These are phyloP conservation scores for Caenorhabditis uteleia DNA, from an alignment of 2,888 invertebrate genomes.

Conservation along the genomic window DNA sequence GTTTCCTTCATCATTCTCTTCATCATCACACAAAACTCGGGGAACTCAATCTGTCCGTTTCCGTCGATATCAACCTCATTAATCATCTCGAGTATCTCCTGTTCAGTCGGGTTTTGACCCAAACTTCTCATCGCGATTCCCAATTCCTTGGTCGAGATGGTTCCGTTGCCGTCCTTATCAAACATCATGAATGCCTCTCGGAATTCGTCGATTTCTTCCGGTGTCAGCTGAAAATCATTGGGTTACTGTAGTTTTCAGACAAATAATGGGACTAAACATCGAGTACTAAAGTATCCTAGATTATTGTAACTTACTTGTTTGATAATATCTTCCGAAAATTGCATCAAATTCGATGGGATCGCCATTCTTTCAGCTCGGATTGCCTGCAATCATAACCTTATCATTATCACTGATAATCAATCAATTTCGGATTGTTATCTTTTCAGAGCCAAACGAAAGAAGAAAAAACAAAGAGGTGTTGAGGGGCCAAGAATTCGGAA, in stretches of 20 bases:
- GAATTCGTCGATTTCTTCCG: slow-evolving; percentile 70
- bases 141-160: slow-evolving; percentile 69
- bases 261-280: no score
- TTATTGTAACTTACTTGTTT: slow-evolving; percentile 48
- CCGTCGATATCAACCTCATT: slow-evolving; percentile 70
- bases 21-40: slow-evolving; percentile 70
- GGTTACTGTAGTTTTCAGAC: not conserved
- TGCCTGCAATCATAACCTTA: slow-evolving; percentile 35
- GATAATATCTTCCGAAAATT: slow-evolving; percentile 68
- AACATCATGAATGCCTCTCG: slow-evolving; percentile 70
- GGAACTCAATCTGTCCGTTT: slow-evolving; percentile 67
- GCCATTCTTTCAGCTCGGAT: slow-evolving; percentile 42
- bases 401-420: no score
- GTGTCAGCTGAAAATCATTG: slow-evolving; percentile 56
- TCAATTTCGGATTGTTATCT: no score
- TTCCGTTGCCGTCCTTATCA: slow-evolving; percentile 69
- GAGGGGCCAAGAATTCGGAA: no score
- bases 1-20: slow-evolving; percentile 68
- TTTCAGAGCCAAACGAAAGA: no score
- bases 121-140: slow-evolving; percentile 69
- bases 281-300: no score
- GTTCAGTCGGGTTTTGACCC: slow-evolving; percentile 69
- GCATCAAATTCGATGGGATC: slow-evolving; percentile 58
- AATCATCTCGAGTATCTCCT: slow-evolving; percentile 69
- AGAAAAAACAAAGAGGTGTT: no score